Evolutionary conservation across 2,797 vertebrate genomes (phyloP), one percentile per base, ranked within the genome.

Genomic region (Rhynchonycteris naso): DNA sequence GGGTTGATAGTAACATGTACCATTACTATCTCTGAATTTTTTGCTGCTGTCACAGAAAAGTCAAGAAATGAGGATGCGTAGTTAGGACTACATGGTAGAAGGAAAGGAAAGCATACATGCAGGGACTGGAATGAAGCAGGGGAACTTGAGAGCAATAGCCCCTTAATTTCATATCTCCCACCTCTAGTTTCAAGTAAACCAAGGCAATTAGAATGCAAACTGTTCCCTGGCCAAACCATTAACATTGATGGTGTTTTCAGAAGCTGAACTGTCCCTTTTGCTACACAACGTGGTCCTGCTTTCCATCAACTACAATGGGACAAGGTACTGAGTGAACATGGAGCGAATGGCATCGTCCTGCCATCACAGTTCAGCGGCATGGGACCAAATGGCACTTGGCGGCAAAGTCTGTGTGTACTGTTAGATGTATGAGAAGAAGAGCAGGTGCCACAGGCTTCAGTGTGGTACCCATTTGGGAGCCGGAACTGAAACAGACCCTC

Each of bases 241-340:
- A 93, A 95, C 16, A 12, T 1, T 90, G 89, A 52, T 66, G 93
- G 85, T 96, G 13, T 90, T 93, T 98, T 75, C 98, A 99, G 99
- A 98, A 0, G 98, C 99, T 0, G 99, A 99, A 97, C 96, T 98
- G 30, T 99, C 99, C 0, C 99, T 99, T 63, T 98, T 99, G 96
- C 97, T 99, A 8, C 99, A 99, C 98, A 98, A 98, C 92, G 98
- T 99, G 95, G 99, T 99, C 28, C 98, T 99, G 93, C 98, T 99
- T 52, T 99, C 99, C 33, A 97, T 98, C 96, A 99, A 99, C 98
- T 98, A 98, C 96, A 8, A 92, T 30, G 71, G 95, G 71, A 88
- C 92, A 43, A 80, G 95, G 90, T 75, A 69, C 86, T 98, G 97
- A 98, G 69, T 10, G 76, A 81, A 43, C 78, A 0, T 3, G 82